Percentiles rank a stretch among this genome's conserved stretches.
Evolutionary conservation across 2,113 vertebrate genomes (phyloP).

Genomic region (Antidorcas marsupialis): DNA sequence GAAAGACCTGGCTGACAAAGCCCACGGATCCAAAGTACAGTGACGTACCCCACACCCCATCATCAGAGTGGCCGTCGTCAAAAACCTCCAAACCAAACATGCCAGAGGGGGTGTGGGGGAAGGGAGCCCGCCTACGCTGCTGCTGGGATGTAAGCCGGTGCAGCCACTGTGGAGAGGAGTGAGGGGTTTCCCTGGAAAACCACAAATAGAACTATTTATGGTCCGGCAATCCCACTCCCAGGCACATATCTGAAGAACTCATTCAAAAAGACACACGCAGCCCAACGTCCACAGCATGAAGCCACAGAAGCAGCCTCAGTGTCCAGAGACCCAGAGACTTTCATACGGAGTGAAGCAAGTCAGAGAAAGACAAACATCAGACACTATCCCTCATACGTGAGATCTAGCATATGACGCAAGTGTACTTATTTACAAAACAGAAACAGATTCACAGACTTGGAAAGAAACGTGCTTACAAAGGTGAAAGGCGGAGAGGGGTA

Average conservation of each 20-base stretch:
- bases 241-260: background rate
- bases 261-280: background rate
- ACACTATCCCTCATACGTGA: rapidly evolving
- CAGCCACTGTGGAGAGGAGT: background rate
- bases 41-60: background rate
- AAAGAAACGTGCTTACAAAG: too few species aligned
- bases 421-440: background rate
- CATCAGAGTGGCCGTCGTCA: background rate
- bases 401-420: background rate
- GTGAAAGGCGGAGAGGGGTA: rapidly evolving
- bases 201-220: rapidly evolving
- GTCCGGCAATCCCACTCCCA: background rate
- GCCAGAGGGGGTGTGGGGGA: background rate
- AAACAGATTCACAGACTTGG: background rate
- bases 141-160: background rate
- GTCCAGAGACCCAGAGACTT: background rate
- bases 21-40: background rate
- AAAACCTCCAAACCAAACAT: background rate
- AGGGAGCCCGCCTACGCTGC: background rate
- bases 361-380: background rate
- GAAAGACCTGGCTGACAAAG: too few species aligned
- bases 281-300: background rate
- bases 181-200: background rate
- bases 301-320: background rate
- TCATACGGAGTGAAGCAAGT: rapidly evolving